Base-by-base conservation (phyloP, 2,888 invertebrate species). In the Stenodera caucasica region DNA sequence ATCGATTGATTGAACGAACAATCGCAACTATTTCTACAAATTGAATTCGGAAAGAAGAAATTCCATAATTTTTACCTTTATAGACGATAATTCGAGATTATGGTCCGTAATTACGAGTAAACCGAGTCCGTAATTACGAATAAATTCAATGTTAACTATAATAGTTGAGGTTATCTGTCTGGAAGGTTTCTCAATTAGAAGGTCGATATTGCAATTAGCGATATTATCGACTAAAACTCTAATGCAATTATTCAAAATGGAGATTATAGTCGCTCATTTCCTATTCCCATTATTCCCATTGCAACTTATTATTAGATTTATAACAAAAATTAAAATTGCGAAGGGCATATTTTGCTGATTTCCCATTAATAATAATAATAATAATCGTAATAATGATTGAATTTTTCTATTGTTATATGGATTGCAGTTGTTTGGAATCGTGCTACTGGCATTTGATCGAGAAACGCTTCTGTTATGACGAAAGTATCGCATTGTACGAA, bases 371-470 rank as follows among this genome's bases (percentile, higher is more conserved):
- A 26, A 26, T 26, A 26, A 26, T 26, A 26, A 26, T 26, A 26
- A 26, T 26, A 26, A 26, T 26, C 4, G 7, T n/a, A n/a, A n/a
- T n/a, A 14, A 15, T 40, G 3, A 15, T 40, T 40, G 15, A 14
- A 14, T 14, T 5, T 11, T 23, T 8, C 23, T 4, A 12, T 33
- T 33, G 0, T 2, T 33, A n/a, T 12, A 4, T 33, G 12, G 9
- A 30, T 78, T 79, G 68, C 81, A 90, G 90, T 74, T 89, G 88
- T 75, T 81, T 86, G 80, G 90, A 90, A 81, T 84, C 87, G 67
- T 83, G 87, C 78, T 89, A 88, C 80, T 90, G 90, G 90, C 86
- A 86, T 73, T 86, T 89, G 74, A 86, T 88, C 72, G 90, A 89
- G 75, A 88, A 90, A 78, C 84, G 84, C 69, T 90, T 87, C 77